Conservation (phyloP, 2,888 invertebrate species). For the Candidula unifasciata region DNA sequence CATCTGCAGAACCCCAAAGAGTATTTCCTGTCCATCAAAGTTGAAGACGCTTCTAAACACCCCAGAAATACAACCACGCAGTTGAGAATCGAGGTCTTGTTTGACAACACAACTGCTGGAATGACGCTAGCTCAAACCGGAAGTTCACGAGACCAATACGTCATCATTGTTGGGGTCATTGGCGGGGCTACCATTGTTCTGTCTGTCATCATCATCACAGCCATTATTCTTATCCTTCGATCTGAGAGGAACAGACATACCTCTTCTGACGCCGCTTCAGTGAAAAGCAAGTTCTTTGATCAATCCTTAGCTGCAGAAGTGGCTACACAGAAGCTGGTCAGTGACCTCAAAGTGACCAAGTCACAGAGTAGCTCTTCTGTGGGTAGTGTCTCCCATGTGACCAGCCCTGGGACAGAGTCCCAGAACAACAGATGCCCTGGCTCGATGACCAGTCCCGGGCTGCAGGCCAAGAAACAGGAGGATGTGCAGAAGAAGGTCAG, state of each 20-base stretch:
- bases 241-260: conserved; percentile 49
- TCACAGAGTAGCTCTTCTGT: conserved; percentile 19
- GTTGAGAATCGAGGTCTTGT: conserved; percentile 53
- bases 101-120: conserved; percentile 50
- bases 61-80: conserved; percentile 51
- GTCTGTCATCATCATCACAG: conserved; percentile 57
- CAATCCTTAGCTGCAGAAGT: background rate
- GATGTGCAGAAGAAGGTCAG: conserved; percentile 55
- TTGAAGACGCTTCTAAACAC: conserved; percentile 51
- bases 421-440: background rate
- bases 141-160: conserved; percentile 71
- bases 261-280: background rate
- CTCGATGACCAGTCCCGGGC: too few species aligned
- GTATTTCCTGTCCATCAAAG: conserved; percentile 53
- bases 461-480: conserved; percentile 9
- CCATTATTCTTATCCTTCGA: conserved; percentile 55
- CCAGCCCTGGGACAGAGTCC: background rate
- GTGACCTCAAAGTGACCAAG: conserved; percentile 22
- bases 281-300: conserved; percentile 31
- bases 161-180: conserved; percentile 57
- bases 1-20: conserved; percentile 48
- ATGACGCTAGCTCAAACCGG: background rate
- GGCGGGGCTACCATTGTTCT: conserved; percentile 56
- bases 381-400: background rate
- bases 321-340: background rate